Conservation (phyloP, 2,888 invertebrate species). For the Sylvicola cinctus region DNA sequence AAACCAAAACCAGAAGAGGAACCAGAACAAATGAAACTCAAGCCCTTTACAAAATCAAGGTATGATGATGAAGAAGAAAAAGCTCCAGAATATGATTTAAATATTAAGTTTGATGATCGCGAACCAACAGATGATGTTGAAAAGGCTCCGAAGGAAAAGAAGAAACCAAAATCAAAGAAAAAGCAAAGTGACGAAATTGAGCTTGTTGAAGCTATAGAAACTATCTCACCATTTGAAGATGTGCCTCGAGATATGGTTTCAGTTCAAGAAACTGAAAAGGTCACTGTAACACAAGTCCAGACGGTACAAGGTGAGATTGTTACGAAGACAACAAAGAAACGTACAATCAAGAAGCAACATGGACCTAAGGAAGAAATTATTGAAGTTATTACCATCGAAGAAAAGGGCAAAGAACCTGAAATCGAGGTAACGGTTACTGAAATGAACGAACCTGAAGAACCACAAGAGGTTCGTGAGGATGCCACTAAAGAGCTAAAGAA, state of each 20-base stretch:
- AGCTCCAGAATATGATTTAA: conserved; percentile 8
- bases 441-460: conserved; percentile 11
- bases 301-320: conserved; percentile 22
- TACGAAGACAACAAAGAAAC: conserved; percentile 23
- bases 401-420: conserved; percentile 23
- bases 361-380: conserved; percentile 21
- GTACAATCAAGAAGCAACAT: conserved; percentile 22
- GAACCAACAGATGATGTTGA: conserved; percentile 16
- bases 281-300: conserved; percentile 12
- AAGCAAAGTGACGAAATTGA: conserved; percentile 17
- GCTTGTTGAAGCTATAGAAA: conserved; percentile 9
- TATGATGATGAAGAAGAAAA: conserved; percentile 14
- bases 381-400: conserved; percentile 21
- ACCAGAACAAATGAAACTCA: conserved; percentile 15
- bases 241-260: conserved; percentile 13
- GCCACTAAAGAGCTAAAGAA: conserved; percentile 7
- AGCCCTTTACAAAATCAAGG: conserved; percentile 13
- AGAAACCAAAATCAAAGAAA: conserved; percentile 17
- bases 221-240: conserved; percentile 8
- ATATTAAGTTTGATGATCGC: too few species aligned
- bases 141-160: conserved; percentile 13
- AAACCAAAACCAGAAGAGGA: conserved; percentile 17
- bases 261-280: conserved; percentile 12
- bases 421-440: conserved; percentile 23
- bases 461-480: conserved; percentile 7